Base-by-base conservation (phyloP, 2,797 vertebrate species). In the Avahi laniger region DNA sequence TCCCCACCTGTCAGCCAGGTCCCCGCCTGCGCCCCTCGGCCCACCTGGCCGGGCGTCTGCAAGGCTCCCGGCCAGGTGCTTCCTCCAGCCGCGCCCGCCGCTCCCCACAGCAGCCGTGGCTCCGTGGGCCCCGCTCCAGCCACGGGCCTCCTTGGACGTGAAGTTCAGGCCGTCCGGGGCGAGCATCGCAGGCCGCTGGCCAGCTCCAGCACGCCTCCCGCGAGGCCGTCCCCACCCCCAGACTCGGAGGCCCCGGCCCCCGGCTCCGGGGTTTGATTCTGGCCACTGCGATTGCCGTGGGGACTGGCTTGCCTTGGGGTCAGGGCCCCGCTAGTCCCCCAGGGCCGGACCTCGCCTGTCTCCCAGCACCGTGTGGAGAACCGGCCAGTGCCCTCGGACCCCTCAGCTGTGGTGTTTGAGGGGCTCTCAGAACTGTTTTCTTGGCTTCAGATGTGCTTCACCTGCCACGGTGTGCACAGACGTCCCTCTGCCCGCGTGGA, bases 1-100 rank as follows among this genome's bases (percentile, higher is more conserved):
- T 46, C 35, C 4, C 4, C 7, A 15, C 10, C 48, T 5, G 28
- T 43, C 2, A 0, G 15, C 26, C 18, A 0, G 3, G 35, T 1
- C 22, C 70, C 9, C 10, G 28, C 28, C 28, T 46, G 70, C 38
- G 26, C 14, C 26, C 2, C 1, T 46, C 7, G 13, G 30, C 28
- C n/a, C 7, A 1, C 26, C 33, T 48, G 33, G 24, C 2, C 86
- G 20, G 54, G 22, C 41, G 15, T 41, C 52, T 20, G 78, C 50
- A 10, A 26, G 1, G 6, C 50, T 9, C 24, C 24, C 17, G 24
- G 24, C 7, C 0, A 7, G 52, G 35, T 0, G 7, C 12, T 8
- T 35, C 48, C 10, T n/a, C 11, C 33, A 33, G 20, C 73, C 33
- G 20, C 24, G 30, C 30, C 43, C 9, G 0, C 48, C 1, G 22